Evolutionary conservation across 2,797 vertebrate species (phyloP).

Genomic region (Amphiprion clarkii): DNA sequence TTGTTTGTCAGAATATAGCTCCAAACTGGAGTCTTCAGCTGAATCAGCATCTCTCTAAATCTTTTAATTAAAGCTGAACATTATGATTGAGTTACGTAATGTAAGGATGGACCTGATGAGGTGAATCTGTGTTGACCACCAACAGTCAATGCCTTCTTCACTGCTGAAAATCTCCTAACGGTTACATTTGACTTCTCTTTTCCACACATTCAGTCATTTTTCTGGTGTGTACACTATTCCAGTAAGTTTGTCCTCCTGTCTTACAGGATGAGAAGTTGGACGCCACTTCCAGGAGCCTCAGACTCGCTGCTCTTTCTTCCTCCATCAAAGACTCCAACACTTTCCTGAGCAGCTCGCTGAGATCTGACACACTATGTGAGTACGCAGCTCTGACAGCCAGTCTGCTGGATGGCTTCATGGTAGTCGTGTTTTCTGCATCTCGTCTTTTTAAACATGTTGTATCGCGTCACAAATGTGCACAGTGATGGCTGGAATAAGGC

Average conservation of each 20-base stretch:
- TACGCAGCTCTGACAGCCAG: conserved; percentile 53
- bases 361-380: conserved; percentile 87
- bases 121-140: too few species aligned
- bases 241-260: conserved; percentile 10
- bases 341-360: conserved; percentile 84
- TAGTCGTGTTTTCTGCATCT: conserved; percentile 20
- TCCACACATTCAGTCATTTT: background rate
- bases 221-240: background rate
- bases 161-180: background rate
- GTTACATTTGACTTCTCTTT: background rate
- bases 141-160: background rate
- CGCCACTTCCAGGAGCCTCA: conserved; percentile 78
- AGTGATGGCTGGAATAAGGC: background rate
- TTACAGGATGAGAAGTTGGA: conserved; percentile 87
- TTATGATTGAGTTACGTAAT: too few species aligned
- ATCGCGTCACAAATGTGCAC: background rate
- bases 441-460: conserved; percentile 11
- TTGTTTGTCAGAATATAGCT: background rate
- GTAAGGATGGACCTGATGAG: too few species aligned
- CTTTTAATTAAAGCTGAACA: conserved; percentile 1
- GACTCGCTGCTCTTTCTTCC: conserved; percentile 81
- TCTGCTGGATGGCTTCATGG: conserved; percentile 12
- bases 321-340: conserved; percentile 77
- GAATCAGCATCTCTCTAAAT: conserved; percentile 14
- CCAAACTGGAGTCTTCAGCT: background rate